These are phyloP conservation scores for Fregetta grallaria DNA, from an alignment of 2,113 vertebrate species.

Conservation along the genomic window DNA sequence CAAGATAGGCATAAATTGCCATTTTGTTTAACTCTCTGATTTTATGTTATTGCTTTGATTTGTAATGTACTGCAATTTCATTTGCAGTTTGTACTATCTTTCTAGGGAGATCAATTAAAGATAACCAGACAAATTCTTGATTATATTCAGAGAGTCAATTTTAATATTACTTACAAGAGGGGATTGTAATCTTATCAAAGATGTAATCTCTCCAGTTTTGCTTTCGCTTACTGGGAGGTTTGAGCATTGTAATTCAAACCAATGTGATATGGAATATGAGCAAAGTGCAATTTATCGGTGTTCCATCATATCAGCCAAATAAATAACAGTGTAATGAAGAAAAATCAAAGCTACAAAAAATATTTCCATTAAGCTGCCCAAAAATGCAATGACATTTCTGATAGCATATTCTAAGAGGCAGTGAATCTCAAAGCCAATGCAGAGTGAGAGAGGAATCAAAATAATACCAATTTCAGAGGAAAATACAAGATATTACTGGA, in stretches of 20 bases:
- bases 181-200: constrained; percentile 56
- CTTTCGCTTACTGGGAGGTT: constrained; percentile 38
- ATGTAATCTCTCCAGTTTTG: constrained; percentile 57
- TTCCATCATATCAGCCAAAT: constrained; percentile 39
- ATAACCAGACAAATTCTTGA: constrained; percentile 65
- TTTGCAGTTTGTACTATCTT: constrained; percentile 37
- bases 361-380: neutral
- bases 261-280: constrained; percentile 30
- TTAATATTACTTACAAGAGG: constrained; percentile 63
- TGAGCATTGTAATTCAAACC: constrained; percentile 48
- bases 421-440: neutral
- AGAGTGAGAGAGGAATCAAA: neutral
- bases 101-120: constrained; percentile 71
- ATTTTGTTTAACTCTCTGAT: constrained; percentile 16
- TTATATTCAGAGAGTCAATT: constrained; percentile 64
- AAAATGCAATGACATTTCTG: neutral
- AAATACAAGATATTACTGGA: neutral
- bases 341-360: constrained; percentile 19
- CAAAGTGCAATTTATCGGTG: constrained; percentile 14
- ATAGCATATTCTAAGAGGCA: neutral
- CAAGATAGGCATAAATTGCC: neutral
- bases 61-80: constrained; percentile 29
- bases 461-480: neutral
- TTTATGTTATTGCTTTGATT: constrained; percentile 42
- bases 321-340: constrained; percentile 54